Percentiles rank a stretch among this genome's conserved stretches.
Evolutionary conservation across 2,797 vertebrate genomes (phyloP).

Genomic region (Chaetophractus vellerosus): DNA sequence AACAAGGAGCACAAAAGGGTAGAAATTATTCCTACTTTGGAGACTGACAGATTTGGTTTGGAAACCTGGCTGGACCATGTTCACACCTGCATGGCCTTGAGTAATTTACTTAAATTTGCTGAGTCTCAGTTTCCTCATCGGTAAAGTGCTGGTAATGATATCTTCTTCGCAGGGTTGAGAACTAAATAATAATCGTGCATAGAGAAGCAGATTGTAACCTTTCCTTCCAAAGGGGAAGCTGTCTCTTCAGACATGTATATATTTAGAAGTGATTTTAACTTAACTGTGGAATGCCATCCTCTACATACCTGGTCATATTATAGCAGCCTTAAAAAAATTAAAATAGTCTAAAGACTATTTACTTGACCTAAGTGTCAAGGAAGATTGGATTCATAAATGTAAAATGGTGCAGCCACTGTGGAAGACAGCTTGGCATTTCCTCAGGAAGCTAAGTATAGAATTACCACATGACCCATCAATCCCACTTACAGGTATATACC

Average conservation of each 20-base stretch:
- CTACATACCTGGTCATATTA: neutral
- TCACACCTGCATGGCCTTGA: neutral
- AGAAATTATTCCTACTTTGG: neutral
- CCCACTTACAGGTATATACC: too few species aligned
- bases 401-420: too few species aligned
- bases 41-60: neutral
- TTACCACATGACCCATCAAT: too few species aligned
- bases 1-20: neutral
- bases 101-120: neutral
- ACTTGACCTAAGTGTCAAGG: neutral
- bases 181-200: neutral
- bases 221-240: neutral
- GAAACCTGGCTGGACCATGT: neutral
- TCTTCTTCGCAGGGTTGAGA: neutral
- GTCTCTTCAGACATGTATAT: neutral
- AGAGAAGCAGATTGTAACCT: neutral
- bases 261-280: conserved; percentile 56
- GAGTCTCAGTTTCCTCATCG: neutral
- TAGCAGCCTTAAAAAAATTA: neutral
- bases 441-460: too few species aligned
- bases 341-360: neutral
- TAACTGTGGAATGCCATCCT: neutral
- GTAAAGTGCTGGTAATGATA: neutral
- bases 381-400: too few species aligned
- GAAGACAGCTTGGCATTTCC: too few species aligned